phyloP scores from a whole-genome alignment of 2,888 invertebrate genomes.

The Smittia aterrima region DNA sequence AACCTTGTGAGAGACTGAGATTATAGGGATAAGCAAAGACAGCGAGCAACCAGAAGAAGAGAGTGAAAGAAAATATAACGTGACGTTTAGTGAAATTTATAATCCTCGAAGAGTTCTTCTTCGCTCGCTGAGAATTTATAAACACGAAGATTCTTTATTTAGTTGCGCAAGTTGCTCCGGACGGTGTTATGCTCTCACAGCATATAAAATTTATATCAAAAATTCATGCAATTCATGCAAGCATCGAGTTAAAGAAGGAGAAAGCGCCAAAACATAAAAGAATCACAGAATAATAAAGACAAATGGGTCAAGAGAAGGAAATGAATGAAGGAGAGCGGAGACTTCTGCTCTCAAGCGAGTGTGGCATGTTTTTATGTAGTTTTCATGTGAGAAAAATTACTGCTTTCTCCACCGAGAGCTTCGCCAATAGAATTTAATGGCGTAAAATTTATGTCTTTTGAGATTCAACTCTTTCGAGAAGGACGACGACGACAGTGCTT shows the following conservation, averaged over 20 bases:
- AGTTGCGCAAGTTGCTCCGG: background rate
- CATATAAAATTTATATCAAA: slow-evolving; percentile 25
- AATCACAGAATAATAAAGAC: slow-evolving; percentile 41
- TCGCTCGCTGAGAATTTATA: slow-evolving; percentile 14
- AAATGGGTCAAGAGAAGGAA: slow-evolving; percentile 30
- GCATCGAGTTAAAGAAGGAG: background rate
- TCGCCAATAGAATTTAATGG: background rate
- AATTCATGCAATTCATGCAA: slow-evolving; percentile 38
- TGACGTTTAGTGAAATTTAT: slow-evolving; percentile 36
- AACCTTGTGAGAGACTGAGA: background rate
- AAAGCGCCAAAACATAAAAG: slow-evolving; percentile 16
- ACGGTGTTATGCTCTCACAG: background rate
- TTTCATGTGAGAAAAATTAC: slow-evolving; percentile 31
- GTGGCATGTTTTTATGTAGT: slow-evolving; percentile 1
- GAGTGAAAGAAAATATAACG: background rate
- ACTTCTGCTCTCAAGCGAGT: background rate
- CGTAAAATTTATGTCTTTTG: background rate
- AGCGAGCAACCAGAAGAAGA: background rate
- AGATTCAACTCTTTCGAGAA: background rate
- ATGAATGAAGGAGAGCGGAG: background rate
- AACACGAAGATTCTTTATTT: slow-evolving; percentile 23
- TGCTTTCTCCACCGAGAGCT: background rate
- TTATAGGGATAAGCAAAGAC: background rate
- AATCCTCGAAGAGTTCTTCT: slow-evolving; percentile 1
- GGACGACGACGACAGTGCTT: too few species aligned